Evolutionary conservation across 2,797 vertebrate genomes (phyloP), one percentile per base, ranked within the genome.

Genomic region (Schizopygopsis pylzovi): DNA sequence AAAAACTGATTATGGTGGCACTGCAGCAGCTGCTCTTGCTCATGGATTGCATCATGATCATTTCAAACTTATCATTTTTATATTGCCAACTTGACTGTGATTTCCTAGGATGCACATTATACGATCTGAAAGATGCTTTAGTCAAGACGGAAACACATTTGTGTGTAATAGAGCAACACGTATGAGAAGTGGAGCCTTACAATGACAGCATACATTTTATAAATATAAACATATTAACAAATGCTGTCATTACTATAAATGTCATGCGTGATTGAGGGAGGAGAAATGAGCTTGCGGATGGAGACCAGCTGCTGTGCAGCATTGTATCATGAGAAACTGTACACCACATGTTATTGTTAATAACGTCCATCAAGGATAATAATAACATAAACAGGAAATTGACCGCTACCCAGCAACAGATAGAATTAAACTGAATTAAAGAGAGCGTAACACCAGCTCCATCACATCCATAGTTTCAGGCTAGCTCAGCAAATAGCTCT

Each of bases 1-100:
- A 85, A 79, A 84, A 85, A 71, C 75, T 70, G 83, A 85, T 85
- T 71, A 84, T 1, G 5, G 76, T 79, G 52, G 67, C 39, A 59
- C 49, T 4, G 49, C 75, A 43, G 75, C 76, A 79, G 65, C 75
- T 84, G 82, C 47, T 79, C 49, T 85, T 85, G 63, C 83, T 15
- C 54, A 52, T 33, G 47, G 63, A 78, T 85, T 85, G 49, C 75
- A 79, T 79, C 76, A 78, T 56, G 37, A 77, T 71, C 47, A 79
- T 59, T 70, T 70, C 4, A 59, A 22, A 43, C 12, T 4, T 25
- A 8, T 83, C 45, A 28, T 83, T 76, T 67, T 52, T 83, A 18
- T 3, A 52, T 76, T 11, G 76, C 8, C 59, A 72, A 13, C 4
- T 43, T 56, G 81, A 73, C n/a, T 25, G 52, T 10, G 2, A 16